Evolutionary conservation across 2,113 vertebrate species (phyloP).

Genomic region (Callopanchax toddi): DNA sequence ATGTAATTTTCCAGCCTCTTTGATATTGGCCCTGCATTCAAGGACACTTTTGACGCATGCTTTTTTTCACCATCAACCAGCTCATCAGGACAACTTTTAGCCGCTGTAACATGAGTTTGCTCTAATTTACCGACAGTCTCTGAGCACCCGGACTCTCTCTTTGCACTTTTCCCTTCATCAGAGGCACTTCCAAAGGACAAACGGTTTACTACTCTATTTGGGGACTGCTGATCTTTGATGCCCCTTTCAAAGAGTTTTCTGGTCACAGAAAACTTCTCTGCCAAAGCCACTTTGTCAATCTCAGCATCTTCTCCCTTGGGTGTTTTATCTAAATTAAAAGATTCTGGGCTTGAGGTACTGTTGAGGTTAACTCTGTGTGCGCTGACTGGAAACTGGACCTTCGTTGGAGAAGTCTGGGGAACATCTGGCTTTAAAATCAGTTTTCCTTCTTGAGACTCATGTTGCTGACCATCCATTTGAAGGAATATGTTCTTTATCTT

Average conservation of each 20-base stretch:
- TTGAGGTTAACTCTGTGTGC: conserved; percentile 76
- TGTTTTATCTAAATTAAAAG: conserved; percentile 77
- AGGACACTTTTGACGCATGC: conserved; percentile 64
- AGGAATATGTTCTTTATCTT: conserved; percentile 95
- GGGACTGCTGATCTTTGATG: conserved; percentile 80
- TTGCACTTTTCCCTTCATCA: conserved; percentile 73
- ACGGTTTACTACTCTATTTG: conserved; percentile 76
- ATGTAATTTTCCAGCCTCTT: conserved; percentile 86
- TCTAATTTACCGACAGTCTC: conserved; percentile 72
- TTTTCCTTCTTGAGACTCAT: conserved; percentile 85
- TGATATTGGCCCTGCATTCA: conserved; percentile 90
- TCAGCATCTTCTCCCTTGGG: conserved; percentile 85
- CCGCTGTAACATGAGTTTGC: conserved; percentile 52
- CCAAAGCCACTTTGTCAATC: conserved; percentile 88
- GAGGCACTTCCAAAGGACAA: conserved; percentile 75
- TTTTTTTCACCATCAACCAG: conserved; percentile 66
- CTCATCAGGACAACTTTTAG: conserved; percentile 62
- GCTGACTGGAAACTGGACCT: conserved; percentile 73
- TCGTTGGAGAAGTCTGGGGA: conserved; percentile 70
- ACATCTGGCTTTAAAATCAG: conserved; percentile 74
- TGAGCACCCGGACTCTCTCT: conserved; percentile 64
- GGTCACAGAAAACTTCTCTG: conserved; percentile 92
- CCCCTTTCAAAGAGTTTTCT: conserved; percentile 91
- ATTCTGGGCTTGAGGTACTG: conserved; percentile 74
- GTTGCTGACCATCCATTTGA: conserved; percentile 87